Evolutionary conservation across 2,888 invertebrate genomes (phyloP), one percentile per base, ranked within the genome.

Genomic region (Melipona beecheii): DNA sequence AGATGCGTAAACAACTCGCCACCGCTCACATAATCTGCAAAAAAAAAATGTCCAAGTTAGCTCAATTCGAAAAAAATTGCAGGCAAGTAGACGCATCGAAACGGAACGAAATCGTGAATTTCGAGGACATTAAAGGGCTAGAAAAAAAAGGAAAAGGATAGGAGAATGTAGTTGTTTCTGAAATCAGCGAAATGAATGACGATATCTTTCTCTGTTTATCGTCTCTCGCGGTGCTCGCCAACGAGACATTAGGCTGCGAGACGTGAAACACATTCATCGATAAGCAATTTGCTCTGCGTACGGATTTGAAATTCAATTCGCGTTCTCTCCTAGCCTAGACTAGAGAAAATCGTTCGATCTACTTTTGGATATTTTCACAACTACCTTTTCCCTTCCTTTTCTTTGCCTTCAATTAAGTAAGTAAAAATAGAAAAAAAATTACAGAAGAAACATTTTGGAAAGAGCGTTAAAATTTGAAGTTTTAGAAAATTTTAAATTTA

Each of bases 1-100:
- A 99, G 96, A 95, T 99, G 99, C 4, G 99, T 99, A 95, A 99
- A 99, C 87, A 99, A 95, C 95, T 99, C 99, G 0, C 99, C 99
- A 75, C 99, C 99, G 91, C 98, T 98, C 78, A 99, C 98, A 95
- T 99, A 99, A 96, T 99, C 99, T 99, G 96, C 21, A 86, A 92
- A 56, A 92, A 9, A 50, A 36, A 27, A 66, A 78, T 76, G 65
- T 81, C 36, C 60, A 36, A 54, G 49, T 74, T 74, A 70, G 76
- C 52, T 31, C 19, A 36, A 27, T 19, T 27, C 5, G 50, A 9
- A 62, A 9, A 62, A 27, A 27, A 54, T 54, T 36, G 36, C 36
- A 36, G 36, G 36, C 9, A 36, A 43, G 9, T 1, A 43, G 1
- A 60, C 21, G 6, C 65, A 54, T 58, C 58, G 9, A 36, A 49